Percentiles rank a stretch among this genome's conserved stretches.
phyloP scores from a whole-genome alignment of 2,888 invertebrate species.

The Diadromus collaris region DNA sequence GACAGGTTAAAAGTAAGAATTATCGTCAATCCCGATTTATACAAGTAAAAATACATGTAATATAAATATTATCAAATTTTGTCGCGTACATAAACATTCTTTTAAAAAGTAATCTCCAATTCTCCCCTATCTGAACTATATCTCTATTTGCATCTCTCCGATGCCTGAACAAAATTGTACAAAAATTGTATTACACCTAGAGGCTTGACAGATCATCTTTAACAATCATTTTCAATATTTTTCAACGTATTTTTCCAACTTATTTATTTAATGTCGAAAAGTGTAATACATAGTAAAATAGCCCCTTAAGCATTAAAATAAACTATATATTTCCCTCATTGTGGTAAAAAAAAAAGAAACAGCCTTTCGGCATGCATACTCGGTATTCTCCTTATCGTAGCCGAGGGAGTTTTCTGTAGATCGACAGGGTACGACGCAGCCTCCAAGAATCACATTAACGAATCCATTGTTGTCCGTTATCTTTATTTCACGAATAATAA shows the following conservation, averaged over 20 bases:
- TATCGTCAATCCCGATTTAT: no score
- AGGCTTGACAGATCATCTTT: no score
- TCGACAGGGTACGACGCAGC: constrained; percentile 9
- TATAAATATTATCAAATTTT: no score
- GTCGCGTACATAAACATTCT: no score
- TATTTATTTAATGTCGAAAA: background rate
- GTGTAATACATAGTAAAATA: background rate
- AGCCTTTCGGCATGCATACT: background rate
- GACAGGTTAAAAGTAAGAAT: no score
- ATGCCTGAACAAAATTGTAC: no score
- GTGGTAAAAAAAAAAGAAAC: background rate
- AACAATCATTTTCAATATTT: no score
- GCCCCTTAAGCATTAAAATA: background rate
- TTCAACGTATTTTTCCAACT: background rate
- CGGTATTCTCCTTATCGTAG: constrained; percentile 35
- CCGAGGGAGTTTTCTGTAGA: constrained; percentile 5
- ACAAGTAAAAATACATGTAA: no score
- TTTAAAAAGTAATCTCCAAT: background rate
- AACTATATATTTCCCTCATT: background rate
- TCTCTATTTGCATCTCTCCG: no score
- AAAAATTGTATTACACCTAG: no score
- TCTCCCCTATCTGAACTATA: no score
- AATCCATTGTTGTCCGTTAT: constrained; percentile 61
- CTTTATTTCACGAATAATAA: constrained; percentile 53
- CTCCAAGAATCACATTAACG: constrained; percentile 60